phyloP scores from a whole-genome alignment of 2,113 vertebrate species.

The Lichenostomus cassidix region DNA sequence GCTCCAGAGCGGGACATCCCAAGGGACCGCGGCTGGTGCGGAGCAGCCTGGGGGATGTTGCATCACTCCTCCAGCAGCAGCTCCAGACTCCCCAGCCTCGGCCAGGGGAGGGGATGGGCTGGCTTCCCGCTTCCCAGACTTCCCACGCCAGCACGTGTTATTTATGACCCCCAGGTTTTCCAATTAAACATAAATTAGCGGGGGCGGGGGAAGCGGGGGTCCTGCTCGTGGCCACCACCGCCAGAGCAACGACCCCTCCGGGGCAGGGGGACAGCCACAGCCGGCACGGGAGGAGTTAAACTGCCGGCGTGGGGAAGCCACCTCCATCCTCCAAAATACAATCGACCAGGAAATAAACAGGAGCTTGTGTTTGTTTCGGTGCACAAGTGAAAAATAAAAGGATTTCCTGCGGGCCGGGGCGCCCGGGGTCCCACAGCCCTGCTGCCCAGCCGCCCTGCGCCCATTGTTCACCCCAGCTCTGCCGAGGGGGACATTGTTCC shows the following conservation, averaged over 20 bases:
- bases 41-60: neutral
- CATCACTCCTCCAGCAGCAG: neutral
- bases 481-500: constrained; percentile 11
- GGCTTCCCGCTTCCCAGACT: constrained; percentile 61
- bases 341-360: constrained; percentile 80
- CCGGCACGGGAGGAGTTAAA: constrained; percentile 62
- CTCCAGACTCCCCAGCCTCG: neutral
- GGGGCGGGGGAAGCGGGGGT: neutral
- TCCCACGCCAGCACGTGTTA: constrained; percentile 24
- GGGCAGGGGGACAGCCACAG: constrained; percentile 2
- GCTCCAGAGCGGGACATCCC: rapidly evolving
- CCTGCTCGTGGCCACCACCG: rapidly evolving
- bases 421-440: neutral
- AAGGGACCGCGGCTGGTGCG: neutral
- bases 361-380: constrained; percentile 72
- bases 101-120: neutral
- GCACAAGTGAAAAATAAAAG: constrained; percentile 76
- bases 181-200: neutral
- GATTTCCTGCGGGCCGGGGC: constrained; percentile 70
- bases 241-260: rapidly evolving
- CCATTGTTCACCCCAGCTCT: constrained; percentile 17
- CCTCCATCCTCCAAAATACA: constrained; percentile 61
- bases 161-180: constrained; percentile 57
- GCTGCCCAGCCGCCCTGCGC: neutral
- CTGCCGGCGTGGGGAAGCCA: neutral